Evolutionary conservation across 1,140 invertebrate species (phyloP), one percentile per base, ranked within the genome.

Genomic region (Nasonia longicornis): DNA sequence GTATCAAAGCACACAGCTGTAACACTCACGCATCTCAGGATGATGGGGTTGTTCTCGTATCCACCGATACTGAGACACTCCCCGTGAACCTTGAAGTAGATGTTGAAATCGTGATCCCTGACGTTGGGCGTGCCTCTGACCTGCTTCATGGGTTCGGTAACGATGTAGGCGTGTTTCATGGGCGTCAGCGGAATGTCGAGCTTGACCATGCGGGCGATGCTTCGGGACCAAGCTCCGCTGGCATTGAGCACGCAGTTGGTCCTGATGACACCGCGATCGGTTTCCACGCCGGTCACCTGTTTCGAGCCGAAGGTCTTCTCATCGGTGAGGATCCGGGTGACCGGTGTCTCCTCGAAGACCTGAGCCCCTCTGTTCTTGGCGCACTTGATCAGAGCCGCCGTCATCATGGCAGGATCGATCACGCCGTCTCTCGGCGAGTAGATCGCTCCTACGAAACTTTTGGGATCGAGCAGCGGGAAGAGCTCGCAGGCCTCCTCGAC

Each of bases 141-240:
- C 81, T 94, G 93, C 11, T 94, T 92, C 66, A 97, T 95, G 2
- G 92, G 91, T 80, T 97, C 95, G 0, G 95, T 95, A 0, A 97
- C 93, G 7, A 98, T 94, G 85, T 97, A 98, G 0, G 96, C 94
- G 86, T 98, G 97, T 87, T 97, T 97, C 93, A 97, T 96, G 0
- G 96, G 93, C 38, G 95, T 89, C 26, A 97, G 83, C 0, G 96
- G 96, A 12, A 97, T 92, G 12, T 92, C 89, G 1, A 95, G 86
- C 2, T 95, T 95, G 26, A 94, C 93, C 89, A 94, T 94, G 81
- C 93, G 91, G 0, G 95, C 93, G 71, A 97, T 90, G 80, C 94
- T 92, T 31, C 94, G 92, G 2, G 96, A 94, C 96, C 96, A 98
- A 1, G 93, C 95, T 52, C 96, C 96, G 84, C 92, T 91, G 82